phyloP scores from a whole-genome alignment of 2,797 vertebrate genomes.

The Pampus argenteus region DNA sequence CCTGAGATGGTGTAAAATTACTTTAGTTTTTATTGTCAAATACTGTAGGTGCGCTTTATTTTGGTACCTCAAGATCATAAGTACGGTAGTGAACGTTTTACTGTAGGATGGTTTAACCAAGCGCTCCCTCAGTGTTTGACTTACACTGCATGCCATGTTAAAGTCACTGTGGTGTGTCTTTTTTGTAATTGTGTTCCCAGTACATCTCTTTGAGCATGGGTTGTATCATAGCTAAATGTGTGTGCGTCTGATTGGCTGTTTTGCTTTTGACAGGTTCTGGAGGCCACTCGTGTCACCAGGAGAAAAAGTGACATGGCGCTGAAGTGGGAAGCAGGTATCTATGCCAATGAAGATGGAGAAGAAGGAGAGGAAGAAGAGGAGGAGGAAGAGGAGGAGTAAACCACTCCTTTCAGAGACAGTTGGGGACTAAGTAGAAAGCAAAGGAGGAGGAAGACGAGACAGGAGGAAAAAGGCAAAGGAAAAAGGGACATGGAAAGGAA shows the following conservation, averaged over 20 bases:
- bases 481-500: conserved; percentile 41
- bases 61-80: neutral
- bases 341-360: conserved; percentile 70
- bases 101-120: conserved; percentile 2
- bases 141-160: conserved; percentile 60
- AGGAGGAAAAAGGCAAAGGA: conserved; percentile 29
- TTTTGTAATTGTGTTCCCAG: conserved; percentile 36
- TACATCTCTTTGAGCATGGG: conserved; percentile 1
- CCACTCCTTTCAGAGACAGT: conserved; percentile 28
- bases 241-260: conserved; percentile 34
- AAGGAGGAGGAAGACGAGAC: conserved; percentile 35
- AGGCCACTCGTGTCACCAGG: conserved; percentile 95
- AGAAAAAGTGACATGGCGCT: conserved; percentile 93
- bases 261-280: conserved; percentile 88
- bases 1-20: neutral
- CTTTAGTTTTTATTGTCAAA: conserved; percentile 23
- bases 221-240: neutral
- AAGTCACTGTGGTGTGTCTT: conserved; percentile 31
- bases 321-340: conserved; percentile 81
- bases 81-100: neutral
- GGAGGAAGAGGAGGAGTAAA: conserved; percentile 75
- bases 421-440: conserved; percentile 11
- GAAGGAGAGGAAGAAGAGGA: conserved; percentile 77
- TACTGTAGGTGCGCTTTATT: conserved; percentile 39
- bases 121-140: conserved; percentile 52